Conservation (phyloP, 1,140 invertebrate genomes). For the Aethina tumida region DNA sequence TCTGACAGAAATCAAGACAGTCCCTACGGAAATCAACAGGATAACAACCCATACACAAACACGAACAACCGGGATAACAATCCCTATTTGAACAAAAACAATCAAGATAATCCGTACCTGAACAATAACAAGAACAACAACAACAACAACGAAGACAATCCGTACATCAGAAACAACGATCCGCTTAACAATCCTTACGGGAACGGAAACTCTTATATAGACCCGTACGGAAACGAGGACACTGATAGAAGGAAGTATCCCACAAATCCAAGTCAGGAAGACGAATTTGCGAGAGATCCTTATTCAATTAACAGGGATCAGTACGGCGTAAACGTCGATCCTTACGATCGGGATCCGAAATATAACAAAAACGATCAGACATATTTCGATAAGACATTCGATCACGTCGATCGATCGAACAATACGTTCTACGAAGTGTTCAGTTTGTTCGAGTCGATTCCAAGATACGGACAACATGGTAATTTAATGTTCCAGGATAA, state of each 20-base stretch:
- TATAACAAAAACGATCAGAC: slow-evolving; percentile 16
- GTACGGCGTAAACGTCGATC: slow-evolving; percentile 33
- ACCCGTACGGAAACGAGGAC: too few species aligned
- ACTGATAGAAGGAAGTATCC: too few species aligned
- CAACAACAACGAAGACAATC: slow-evolving; percentile 19
- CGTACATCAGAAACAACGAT: slow-evolving; percentile 3
- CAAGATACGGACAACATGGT: slow-evolving; percentile 51
- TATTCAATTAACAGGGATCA: slow-evolving; percentile 26
- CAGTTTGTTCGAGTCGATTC: slow-evolving; percentile 58
- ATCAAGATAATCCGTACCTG: slow-evolving; percentile 9
- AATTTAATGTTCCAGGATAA: slow-evolving; percentile 69
- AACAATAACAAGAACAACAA: slow-evolving; percentile 15
- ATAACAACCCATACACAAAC: neutral
- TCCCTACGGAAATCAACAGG: slow-evolving; percentile 1
- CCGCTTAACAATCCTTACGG: too few species aligned
- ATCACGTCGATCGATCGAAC: neutral
- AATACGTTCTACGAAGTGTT: slow-evolving; percentile 45
- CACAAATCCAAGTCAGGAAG: slow-evolving; percentile 6
- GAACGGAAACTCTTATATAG: too few species aligned
- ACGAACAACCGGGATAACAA: slow-evolving; percentile 27
- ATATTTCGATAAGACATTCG: slow-evolving; percentile 2
- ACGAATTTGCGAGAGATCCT: slow-evolving; percentile 26
- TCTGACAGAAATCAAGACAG: slow-evolving; percentile 3
- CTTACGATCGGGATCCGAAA: slow-evolving; percentile 24
- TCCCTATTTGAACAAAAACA: slow-evolving; percentile 11